These are phyloP conservation scores for Catagonus wagneri DNA, from an alignment of 2,113 vertebrate species.

Conservation along the genomic window DNA sequence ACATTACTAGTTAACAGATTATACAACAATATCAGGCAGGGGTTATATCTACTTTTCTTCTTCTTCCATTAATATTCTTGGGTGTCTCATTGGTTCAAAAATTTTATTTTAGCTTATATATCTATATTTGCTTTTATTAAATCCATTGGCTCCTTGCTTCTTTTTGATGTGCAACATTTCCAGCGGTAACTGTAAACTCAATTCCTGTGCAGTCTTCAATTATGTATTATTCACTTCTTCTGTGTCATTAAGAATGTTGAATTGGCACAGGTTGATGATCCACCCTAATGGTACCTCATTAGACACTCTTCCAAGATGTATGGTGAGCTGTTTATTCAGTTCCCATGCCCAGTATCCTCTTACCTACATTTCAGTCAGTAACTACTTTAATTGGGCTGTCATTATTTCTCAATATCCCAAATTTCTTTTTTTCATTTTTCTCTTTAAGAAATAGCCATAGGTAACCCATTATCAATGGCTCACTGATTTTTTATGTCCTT, in stretches of 20 bases:
- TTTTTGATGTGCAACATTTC: conserved; percentile 10
- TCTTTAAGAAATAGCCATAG: conserved; percentile 62
- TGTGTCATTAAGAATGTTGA: neutral
- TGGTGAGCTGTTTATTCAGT: neutral
- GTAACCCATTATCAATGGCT: conserved; percentile 62
- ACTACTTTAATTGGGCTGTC: conserved; percentile 47
- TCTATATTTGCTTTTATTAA: neutral
- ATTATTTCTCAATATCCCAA: conserved; percentile 57
- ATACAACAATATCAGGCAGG: neutral
- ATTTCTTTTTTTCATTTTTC: conserved; percentile 63
- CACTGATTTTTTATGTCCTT: conserved; percentile 73
- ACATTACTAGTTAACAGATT: neutral
- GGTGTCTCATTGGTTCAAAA: neutral
- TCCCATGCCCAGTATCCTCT: neutral
- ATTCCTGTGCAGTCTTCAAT: neutral
- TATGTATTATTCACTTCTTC: neutral
- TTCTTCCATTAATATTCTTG: neutral
- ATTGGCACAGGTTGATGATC: neutral
- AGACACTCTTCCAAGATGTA: conserved; percentile 20
- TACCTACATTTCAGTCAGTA: conserved; percentile 35
- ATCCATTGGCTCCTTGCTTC: conserved; percentile 1
- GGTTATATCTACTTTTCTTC: neutral
- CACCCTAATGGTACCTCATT: neutral
- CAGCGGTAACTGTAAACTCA: neutral
- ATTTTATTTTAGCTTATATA: conserved; percentile 4